Base-by-base conservation (phyloP, 1,140 invertebrate species). In the Ostrea edulis region DNA sequence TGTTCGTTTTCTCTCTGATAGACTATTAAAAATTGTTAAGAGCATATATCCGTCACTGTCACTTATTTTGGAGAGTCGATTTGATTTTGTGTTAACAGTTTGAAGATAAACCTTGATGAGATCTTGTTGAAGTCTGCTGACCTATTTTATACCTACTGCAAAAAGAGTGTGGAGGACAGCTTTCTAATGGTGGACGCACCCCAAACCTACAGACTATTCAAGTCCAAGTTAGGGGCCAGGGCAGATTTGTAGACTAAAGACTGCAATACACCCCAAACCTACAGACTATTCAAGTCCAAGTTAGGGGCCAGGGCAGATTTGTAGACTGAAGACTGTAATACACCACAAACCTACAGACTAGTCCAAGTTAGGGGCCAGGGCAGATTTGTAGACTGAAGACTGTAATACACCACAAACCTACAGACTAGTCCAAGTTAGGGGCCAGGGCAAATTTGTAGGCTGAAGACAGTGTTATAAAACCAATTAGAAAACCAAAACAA, bases 61-160 rank as follows among this genome's bases (percentile, higher is more conserved):
- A 44, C 35, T 44, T 1, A 44, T 5, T 44, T 44, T 2, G 5
- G 35, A 44, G 7, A 62, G n/a, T 20, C 20, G n/a, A 62, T 62
- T 86, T 29, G n/a, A 62, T 62, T 20, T 62, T 84, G 84, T 85
- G 87, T 86, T 91, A 90, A 55, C 91, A 93, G 93, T 55, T 87
- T 93, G 29, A 93, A 92, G 82, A 92, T 94, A 62, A 89, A 94
- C 84, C 88, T 94, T 25, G 93, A 94, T 82, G 87, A 90, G 44
- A 90, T 93, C 54, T 85, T 94, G 77, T 88, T 90, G 14, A 93
- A 93, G 65, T 92, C 93, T 11, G 94, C 94, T 84, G 88, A 91
- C 2, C 84, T 94, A 22, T 94, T 94, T 87, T 93, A 93, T 85
- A 89, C 86, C 35, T 94, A 94, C 84, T 94, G 94, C 86, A 93